Base-by-base conservation (phyloP, 2,797 vertebrate genomes). In the Cynopterus sphinx region DNA sequence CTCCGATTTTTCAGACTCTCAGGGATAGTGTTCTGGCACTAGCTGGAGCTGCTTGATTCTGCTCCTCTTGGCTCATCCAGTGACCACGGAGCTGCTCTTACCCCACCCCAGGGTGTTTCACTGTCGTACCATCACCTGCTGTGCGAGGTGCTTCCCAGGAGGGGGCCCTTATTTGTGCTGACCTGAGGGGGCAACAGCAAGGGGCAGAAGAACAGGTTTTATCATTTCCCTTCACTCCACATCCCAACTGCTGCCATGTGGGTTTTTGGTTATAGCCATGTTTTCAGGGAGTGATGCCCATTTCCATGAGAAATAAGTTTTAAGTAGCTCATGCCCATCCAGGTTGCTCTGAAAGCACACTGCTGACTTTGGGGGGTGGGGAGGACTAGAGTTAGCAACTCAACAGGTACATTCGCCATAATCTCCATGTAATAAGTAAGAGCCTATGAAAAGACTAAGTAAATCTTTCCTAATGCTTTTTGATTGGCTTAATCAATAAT, bases 401-500 rank as follows among this genome's bases (percentile, higher is more conserved):
- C 83, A 82, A 67, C 86, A 84, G 81, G 94, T 90, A 88, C 91
- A 96, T 97, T 97, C 73, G 51, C 94, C 84, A 73, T 98, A 98
- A 98, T 98, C 98, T 97, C 98, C 88, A 39, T 96, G 97, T 97
- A 96, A 96, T 97, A 98, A 98, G 98, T 97, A 95, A 97, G 95
- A 97, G 97, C 95, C 98, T 91, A 79, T 93, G 94, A 95, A 96
- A 96, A 97, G 98, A 98, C 98, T 98, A 98, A 98, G 97, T 96
- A 98, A 98, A 98, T 98, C 98, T 98, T 98, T 97, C 97, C 97
- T 98, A 98, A 98, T 97, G 98, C 98, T 98, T 98, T 99, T 98
- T 99, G 98, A 99, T 99, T 99, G 98, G 98, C 98, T 99, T 98
- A 99, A 99, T 99, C 99, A 98, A 98, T 99, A 99, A 99, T 99